These are phyloP conservation scores for Alligator sinensis DNA, from an alignment of 2,113 vertebrate species.

Conservation along the genomic window DNA sequence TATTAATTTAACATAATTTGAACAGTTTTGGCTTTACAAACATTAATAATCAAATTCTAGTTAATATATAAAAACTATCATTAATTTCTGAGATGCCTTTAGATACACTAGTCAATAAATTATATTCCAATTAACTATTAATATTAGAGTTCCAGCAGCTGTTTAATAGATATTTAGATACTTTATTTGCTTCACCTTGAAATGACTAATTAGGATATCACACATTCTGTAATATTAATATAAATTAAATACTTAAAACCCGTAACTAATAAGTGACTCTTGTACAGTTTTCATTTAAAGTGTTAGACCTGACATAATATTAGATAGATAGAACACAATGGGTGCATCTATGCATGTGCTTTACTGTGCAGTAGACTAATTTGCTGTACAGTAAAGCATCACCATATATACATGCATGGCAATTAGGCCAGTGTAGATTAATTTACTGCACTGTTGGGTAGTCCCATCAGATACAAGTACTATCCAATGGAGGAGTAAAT, in stretches of 20 bases:
- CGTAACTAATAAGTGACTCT: neutral
- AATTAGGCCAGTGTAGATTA: too few species aligned
- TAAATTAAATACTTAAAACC: neutral
- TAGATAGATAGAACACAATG: neutral
- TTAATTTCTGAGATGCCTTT: neutral
- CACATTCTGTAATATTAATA: neutral
- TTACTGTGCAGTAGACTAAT: too few species aligned
- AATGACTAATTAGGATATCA: neutral
- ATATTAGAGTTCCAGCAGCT: neutral
- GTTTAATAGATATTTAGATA: neutral
- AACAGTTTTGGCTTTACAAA: neutral
- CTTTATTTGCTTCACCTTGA: neutral
- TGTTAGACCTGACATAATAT: neutral
- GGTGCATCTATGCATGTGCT: too few species aligned
- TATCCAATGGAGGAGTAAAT: too few species aligned
- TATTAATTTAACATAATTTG: neutral
- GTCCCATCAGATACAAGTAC: too few species aligned
- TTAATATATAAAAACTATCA: neutral
- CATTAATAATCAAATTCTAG: neutral
- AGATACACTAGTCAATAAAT: neutral
- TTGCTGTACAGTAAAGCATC: too few species aligned
- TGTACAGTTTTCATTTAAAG: neutral
- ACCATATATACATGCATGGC: too few species aligned
- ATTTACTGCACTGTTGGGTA: too few species aligned
- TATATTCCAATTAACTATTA: neutral